These are phyloP conservation scores for Lepidonotus clava DNA, from an alignment of 2,888 invertebrate species.

Conservation along the genomic window DNA sequence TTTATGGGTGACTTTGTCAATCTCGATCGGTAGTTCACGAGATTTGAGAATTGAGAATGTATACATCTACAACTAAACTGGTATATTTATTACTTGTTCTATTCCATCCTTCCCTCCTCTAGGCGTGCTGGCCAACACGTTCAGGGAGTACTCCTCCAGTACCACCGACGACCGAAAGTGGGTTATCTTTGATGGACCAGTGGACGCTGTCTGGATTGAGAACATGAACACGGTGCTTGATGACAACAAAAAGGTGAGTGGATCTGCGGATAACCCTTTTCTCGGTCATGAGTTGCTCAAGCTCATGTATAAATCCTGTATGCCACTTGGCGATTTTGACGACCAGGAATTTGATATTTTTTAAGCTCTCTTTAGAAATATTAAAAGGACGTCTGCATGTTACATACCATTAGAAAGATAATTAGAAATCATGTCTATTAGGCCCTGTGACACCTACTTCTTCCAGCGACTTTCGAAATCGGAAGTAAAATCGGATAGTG, in stretches of 20 bases:
- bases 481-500: too few relatives aligned
- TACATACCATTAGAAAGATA: too few relatives aligned
- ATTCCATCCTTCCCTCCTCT: too few relatives aligned
- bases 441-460: not conserved
- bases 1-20: too few relatives aligned
- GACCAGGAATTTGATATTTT: too few relatives aligned
- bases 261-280: too few relatives aligned
- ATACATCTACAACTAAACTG: too few relatives aligned
- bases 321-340: too few relatives aligned
- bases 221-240: slow-evolving; percentile 81
- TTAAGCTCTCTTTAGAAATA: not conserved
- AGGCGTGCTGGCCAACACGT: slow-evolving; percentile 79
- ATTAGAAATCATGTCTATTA: not conserved
- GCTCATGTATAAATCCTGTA: not conserved
- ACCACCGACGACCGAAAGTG: slow-evolving; percentile 77
- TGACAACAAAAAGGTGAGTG: slow-evolving; percentile 79
- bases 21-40: too few relatives aligned
- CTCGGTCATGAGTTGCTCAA: not conserved
- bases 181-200: slow-evolving; percentile 81
- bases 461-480: too few relatives aligned
- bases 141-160: slow-evolving; percentile 79
- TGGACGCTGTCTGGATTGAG: slow-evolving; percentile 81
- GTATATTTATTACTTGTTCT: too few relatives aligned
- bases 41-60: too few relatives aligned
- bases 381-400: not conserved